phyloP scores from a whole-genome alignment of 1,140 invertebrate genomes.

The Neodiprion lecontei region DNA sequence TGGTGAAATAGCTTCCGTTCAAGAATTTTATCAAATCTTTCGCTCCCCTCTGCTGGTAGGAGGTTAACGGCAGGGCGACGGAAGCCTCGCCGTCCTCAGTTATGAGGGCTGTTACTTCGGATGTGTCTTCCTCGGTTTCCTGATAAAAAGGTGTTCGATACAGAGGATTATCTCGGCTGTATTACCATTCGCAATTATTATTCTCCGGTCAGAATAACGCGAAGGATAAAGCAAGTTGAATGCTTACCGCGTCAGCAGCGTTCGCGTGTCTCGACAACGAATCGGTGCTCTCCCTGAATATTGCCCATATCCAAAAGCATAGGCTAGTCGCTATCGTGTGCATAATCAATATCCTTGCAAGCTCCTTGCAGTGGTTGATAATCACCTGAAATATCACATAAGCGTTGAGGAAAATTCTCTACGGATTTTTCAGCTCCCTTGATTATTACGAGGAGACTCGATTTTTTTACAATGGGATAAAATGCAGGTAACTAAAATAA shows the following conservation, averaged over 20 bases:
- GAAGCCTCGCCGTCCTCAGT: conserved; percentile 20
- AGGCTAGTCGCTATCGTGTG: conserved; percentile 76
- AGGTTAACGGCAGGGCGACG: conserved; percentile 39
- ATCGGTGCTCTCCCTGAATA: conserved; percentile 73
- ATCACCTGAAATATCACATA: conserved; percentile 62
- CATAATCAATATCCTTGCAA: conserved; percentile 76
- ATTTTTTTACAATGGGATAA: conserved; percentile 18
- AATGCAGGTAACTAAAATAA: conserved; percentile 13
- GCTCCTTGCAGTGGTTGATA: conserved; percentile 64
- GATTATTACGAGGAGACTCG: background rate
- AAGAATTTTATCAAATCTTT: conserved; percentile 31
- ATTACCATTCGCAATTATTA: background rate
- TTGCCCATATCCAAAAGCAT: conserved; percentile 77
- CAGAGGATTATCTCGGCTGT: background rate
- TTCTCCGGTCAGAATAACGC: conserved; percentile 38
- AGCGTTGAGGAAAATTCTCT: conserved; percentile 25
- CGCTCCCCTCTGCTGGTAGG: conserved; percentile 39
- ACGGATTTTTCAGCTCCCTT: background rate
- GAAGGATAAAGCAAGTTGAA: conserved; percentile 2
- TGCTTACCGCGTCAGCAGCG: conserved; percentile 9
- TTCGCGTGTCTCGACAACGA: conserved; percentile 44
- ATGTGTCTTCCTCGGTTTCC: conserved; percentile 20
- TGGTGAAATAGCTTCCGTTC: conserved; percentile 36
- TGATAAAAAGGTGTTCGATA: conserved; percentile 16
- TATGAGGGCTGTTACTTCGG: conserved; percentile 14